These are phyloP conservation scores for Actinia equina DNA, from an alignment of 64 coral and sea anemone genomes.

Conservation along the genomic window DNA sequence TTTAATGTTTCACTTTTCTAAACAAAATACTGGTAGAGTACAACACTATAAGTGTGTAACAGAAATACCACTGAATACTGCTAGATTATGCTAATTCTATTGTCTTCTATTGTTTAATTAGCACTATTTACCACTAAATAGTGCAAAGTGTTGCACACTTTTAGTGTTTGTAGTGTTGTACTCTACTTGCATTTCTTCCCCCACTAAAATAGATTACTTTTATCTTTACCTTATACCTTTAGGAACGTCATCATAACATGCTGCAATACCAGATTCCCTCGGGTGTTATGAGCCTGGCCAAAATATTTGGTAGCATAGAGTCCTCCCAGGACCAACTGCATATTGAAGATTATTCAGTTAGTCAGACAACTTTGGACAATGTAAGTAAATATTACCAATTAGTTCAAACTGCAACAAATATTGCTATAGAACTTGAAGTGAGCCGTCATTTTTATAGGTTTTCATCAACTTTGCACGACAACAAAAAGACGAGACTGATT, in stretches of 20 bases:
- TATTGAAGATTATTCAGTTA: slow-evolving; percentile 98
- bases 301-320: slow-evolving; percentile 86
- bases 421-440: not conserved
- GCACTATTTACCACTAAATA: too few relatives aligned
- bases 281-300: slow-evolving; percentile 67
- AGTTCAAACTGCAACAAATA: not conserved
- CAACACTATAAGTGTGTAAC: too few relatives aligned
- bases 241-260: slow-evolving; percentile 97
- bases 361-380: slow-evolving; percentile 95
- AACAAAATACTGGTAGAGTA: too few relatives aligned
- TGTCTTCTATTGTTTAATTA: too few relatives aligned
- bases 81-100: too few relatives aligned
- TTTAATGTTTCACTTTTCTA: not conserved
- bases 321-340: slow-evolving; percentile 58
- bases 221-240: too few relatives aligned
- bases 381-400: slow-evolving; percentile 31
- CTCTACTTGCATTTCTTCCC: too few relatives aligned
- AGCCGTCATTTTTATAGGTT: slow-evolving; percentile 17
- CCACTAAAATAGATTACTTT: not conserved
- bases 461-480: slow-evolving; percentile 74
- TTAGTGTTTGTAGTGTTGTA: too few relatives aligned
- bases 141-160: too few relatives aligned
- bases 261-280: slow-evolving; percentile 96
- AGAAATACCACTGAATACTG: too few relatives aligned
- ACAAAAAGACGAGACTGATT: slow-evolving; percentile 76